These are phyloP conservation scores for Hylaea fasciaria DNA, from an alignment of 2,888 invertebrate species.

Conservation along the genomic window DNA sequence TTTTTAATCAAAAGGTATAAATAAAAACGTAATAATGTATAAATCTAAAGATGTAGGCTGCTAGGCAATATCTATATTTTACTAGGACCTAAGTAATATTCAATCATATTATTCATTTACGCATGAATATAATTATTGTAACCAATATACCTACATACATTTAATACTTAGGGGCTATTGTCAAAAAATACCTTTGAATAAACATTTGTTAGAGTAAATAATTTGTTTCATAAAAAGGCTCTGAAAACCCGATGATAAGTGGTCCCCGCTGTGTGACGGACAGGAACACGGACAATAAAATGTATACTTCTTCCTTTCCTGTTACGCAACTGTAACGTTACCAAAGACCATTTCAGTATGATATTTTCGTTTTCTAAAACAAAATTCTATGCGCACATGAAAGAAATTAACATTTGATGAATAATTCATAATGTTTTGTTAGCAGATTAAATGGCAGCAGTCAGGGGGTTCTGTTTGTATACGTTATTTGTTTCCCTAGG, in stretches of 20 bases:
- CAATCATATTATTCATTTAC: too few species aligned
- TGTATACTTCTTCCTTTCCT: conserved; percentile 24
- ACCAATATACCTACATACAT: too few species aligned
- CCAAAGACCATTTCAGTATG: conserved; percentile 12
- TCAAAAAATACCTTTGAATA: conserved; percentile 13
- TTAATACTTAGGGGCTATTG: conserved; percentile 1
- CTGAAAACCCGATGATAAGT: conserved; percentile 29
- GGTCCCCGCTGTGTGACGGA: conserved; percentile 30
- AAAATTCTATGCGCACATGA: conserved; percentile 38
- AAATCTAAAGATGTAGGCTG: too few species aligned
- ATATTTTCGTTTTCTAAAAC: conserved; percentile 34
- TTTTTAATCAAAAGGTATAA: too few species aligned
- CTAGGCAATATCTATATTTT: too few species aligned
- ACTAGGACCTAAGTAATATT: too few species aligned
- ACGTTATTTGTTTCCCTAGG: conserved; percentile 28
- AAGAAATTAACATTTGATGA: conserved; percentile 43
- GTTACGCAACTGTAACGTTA: conserved; percentile 14
- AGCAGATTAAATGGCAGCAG: conserved; percentile 40
- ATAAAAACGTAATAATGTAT: too few species aligned
- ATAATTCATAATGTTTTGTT: conserved; percentile 44
- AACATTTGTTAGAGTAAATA: conserved; percentile 22
- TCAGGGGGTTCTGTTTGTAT: conserved; percentile 32
- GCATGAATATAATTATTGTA: too few species aligned
- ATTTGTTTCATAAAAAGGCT: conserved; percentile 26
- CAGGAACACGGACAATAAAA: conserved; percentile 31